Evolutionary conservation across 2,888 invertebrate genomes (phyloP), one percentile per base, ranked within the genome.

Genomic region (Cabera pusaria): DNA sequence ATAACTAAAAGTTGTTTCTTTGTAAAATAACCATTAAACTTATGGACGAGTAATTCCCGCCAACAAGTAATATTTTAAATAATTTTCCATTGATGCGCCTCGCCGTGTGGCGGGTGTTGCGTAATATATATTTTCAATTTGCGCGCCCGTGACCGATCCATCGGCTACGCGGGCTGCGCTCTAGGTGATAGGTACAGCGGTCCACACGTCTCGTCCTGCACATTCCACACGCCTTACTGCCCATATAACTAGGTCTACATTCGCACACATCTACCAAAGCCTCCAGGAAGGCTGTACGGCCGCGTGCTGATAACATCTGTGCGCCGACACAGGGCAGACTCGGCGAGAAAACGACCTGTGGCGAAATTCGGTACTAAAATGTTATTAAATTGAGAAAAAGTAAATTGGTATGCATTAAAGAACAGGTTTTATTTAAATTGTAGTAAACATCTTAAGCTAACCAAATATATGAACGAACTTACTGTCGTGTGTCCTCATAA

Each of bases 101-200:
- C 9, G 26, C 8, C 18, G 1, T 6, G 17, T 8, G 16, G 22
- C 24, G 21, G 42, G 33, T n/a, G 33, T 47, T 42, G 42, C 44
- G 52, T 38, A 43, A 49, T 40, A 47, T n/a, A n/a, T 59, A 57
- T 64, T 59, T 70, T 70, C 66, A 71, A 70, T 70, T 64, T 52
- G 56, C 55, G 56, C 52, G 56, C 53, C n/a, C 61, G 64, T 56
- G 56, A 35, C 64, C 37, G 56, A 67, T 68, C 56, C 53, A 68
- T 72, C 53, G 49, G 72, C 59, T 52, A 61, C 67, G 59, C 51
- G 67, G 56, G 50, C 58, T 57, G 57, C 43, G 39, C 48, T 41
- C 39, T 37, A 41, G 42, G 44, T 48, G n/a, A n/a, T n/a, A n/a
- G n/a, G n/a, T n/a, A n/a, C n/a, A n/a, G n/a, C n/a, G n/a, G n/a